These are phyloP conservation scores for Parthenolecanium corni DNA, from an alignment of 2,888 invertebrate genomes.

Conservation along the genomic window DNA sequence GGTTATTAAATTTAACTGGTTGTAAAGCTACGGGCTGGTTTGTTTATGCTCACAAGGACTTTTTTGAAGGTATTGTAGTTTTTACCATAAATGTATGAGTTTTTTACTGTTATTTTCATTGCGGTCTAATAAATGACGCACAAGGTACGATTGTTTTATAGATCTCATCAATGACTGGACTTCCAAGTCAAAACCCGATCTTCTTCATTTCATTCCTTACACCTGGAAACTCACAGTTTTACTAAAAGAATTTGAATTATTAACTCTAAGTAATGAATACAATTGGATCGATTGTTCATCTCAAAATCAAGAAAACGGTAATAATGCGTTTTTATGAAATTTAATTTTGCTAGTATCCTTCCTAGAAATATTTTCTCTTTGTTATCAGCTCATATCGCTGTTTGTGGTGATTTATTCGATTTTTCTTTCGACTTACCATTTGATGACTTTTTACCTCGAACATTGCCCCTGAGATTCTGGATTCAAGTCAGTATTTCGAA, in stretches of 20 bases:
- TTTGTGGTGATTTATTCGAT: constrained; percentile 87
- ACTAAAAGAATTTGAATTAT: constrained; percentile 87
- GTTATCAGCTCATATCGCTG: constrained; percentile 61
- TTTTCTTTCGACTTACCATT: constrained; percentile 90
- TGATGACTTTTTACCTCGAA: constrained; percentile 81
- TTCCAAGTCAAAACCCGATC: constrained; percentile 81
- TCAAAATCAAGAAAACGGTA: constrained; percentile 83
- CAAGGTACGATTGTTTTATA: constrained; percentile 35
- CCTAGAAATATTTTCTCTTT: constrained; percentile 29
- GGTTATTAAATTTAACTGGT: constrained; percentile 81
- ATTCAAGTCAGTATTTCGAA: constrained; percentile 48
- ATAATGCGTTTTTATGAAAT: constrained; percentile 30
- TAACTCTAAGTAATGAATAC: constrained; percentile 86
- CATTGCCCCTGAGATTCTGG: constrained; percentile 80
- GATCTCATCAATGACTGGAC: constrained; percentile 96
- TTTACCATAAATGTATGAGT: background rate
- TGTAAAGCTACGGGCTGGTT: constrained; percentile 88
- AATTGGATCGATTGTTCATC: constrained; percentile 99
- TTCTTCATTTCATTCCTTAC: constrained; percentile 90
- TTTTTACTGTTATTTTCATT: background rate
- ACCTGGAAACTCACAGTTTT: constrained; percentile 86
- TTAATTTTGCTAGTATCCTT: background rate
- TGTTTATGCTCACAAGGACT: constrained; percentile 89
- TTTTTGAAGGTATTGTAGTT: constrained; percentile 60
- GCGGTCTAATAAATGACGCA: background rate